These are phyloP conservation scores for Chelonia mydas DNA, from an alignment of 2,797 vertebrate species.

Conservation along the genomic window DNA sequence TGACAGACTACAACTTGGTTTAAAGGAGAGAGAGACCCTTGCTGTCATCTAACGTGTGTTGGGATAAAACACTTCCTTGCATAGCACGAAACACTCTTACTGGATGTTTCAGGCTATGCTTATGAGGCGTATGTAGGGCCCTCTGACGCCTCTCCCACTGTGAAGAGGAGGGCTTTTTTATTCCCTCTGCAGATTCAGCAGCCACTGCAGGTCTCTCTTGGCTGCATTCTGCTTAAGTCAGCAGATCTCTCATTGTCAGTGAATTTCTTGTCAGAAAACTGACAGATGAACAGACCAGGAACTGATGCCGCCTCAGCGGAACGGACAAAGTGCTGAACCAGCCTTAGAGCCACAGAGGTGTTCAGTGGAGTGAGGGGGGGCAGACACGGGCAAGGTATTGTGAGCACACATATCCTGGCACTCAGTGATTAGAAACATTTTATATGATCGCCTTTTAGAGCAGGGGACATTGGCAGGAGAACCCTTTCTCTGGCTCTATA, in stretches of 20 bases:
- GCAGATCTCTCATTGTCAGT: slow-evolving; percentile 46
- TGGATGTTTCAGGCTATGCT: not conserved
- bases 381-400: not conserved
- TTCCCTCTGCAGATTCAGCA: slow-evolving; percentile 47
- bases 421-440: not conserved
- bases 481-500: not conserved
- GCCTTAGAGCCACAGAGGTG: not conserved
- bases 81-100: not conserved
- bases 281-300: slow-evolving; percentile 54
- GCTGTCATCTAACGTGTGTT: not conserved
- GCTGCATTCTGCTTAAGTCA: slow-evolving; percentile 29
- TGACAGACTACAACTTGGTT: not conserved
- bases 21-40: not conserved
- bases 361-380: not conserved
- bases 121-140: slow-evolving; percentile 15
- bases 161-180: slow-evolving; percentile 31
- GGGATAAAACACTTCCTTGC: not conserved
- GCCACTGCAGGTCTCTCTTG: slow-evolving; percentile 39
- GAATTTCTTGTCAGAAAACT: slow-evolving; percentile 54
- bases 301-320: not conserved
- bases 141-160: not conserved
- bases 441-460: not conserved
- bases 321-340: slow-evolving; percentile 10
- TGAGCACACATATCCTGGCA: not conserved
- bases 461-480: not conserved